Percentiles rank a stretch among this genome's conserved stretches.
These are phyloP conservation scores for Leuctra nigra DNA, from an alignment of 2,888 invertebrate species.

Conservation along the genomic window DNA sequence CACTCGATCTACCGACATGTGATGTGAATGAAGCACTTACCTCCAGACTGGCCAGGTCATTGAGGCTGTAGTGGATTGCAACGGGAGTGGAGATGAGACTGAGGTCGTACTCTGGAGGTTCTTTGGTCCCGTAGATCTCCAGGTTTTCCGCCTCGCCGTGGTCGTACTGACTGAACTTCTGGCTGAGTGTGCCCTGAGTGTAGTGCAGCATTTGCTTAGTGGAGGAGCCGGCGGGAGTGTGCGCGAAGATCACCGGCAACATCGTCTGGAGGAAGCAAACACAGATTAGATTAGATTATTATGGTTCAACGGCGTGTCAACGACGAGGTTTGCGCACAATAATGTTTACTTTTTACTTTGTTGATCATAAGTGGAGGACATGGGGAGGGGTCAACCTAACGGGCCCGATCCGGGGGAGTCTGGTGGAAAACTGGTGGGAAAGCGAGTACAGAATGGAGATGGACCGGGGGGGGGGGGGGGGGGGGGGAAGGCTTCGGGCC, in stretches of 20 bases:
- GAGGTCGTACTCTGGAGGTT: constrained; percentile 23
- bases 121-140: constrained; percentile 12
- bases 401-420: no score
- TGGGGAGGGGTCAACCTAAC: no score
- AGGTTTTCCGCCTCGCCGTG: constrained; percentile 21
- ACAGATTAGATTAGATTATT: neutral
- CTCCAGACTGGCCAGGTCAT: constrained; percentile 42
- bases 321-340: no score
- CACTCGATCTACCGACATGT: no score
- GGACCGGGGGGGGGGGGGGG: no score
- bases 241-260: constrained; percentile 59
- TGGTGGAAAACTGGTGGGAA: no score
- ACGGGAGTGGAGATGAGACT: constrained; percentile 37
- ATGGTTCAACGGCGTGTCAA: no score
- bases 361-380: no score
- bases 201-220: constrained; percentile 65
- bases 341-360: no score
- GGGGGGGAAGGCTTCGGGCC: no score
- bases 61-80: constrained; percentile 40
- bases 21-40: no score
- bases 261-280: constrained; percentile 43
- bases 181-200: constrained; percentile 44
- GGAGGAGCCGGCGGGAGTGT: constrained; percentile 69
- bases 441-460: no score
- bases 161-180: constrained; percentile 23